Evolutionary conservation across 1,140 invertebrate species (phyloP).

Genomic region (Brachystomella parvula): DNA sequence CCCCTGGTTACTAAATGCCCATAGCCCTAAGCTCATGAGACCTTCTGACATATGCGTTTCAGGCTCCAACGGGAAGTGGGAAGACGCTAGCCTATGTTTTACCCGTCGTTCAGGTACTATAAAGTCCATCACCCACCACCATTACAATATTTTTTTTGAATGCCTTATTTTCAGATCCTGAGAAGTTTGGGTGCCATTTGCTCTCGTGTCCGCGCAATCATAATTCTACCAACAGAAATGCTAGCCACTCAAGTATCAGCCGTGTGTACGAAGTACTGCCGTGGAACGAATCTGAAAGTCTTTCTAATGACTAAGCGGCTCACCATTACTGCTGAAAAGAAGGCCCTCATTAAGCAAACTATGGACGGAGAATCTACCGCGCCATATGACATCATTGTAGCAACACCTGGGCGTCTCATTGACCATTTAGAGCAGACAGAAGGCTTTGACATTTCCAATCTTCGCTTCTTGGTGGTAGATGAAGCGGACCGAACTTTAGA

Average conservation of each 20-base stretch:
- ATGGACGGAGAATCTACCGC: constrained; percentile 26
- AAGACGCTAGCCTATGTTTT: constrained; percentile 93
- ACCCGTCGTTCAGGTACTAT: constrained; percentile 69
- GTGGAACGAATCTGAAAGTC: constrained; percentile 63
- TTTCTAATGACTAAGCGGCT: constrained; percentile 63
- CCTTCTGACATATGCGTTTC: constrained; percentile 90
- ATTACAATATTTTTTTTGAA: background rate
- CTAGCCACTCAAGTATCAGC: constrained; percentile 79
- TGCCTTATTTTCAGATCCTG: constrained; percentile 44
- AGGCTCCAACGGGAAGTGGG: constrained; percentile 93
- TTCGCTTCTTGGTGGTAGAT: constrained; percentile 85
- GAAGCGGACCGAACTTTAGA: constrained; percentile 89
- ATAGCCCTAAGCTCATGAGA: constrained; percentile 54
- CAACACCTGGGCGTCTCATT: constrained; percentile 84
- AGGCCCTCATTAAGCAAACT: constrained; percentile 52
- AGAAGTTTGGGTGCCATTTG: constrained; percentile 43
- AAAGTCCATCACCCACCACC: background rate
- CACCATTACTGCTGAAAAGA: constrained; percentile 66
- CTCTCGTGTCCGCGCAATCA: constrained; percentile 64
- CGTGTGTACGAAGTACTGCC: constrained; percentile 67
- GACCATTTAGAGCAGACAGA: constrained; percentile 81
- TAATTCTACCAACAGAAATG: constrained; percentile 86
- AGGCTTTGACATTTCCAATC: constrained; percentile 70
- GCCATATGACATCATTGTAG: constrained; percentile 72
- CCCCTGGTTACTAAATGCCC: constrained; percentile 63